Base-by-base conservation (phyloP, 2,797 vertebrate species). In the Phaenicophaeus curvirostris region DNA sequence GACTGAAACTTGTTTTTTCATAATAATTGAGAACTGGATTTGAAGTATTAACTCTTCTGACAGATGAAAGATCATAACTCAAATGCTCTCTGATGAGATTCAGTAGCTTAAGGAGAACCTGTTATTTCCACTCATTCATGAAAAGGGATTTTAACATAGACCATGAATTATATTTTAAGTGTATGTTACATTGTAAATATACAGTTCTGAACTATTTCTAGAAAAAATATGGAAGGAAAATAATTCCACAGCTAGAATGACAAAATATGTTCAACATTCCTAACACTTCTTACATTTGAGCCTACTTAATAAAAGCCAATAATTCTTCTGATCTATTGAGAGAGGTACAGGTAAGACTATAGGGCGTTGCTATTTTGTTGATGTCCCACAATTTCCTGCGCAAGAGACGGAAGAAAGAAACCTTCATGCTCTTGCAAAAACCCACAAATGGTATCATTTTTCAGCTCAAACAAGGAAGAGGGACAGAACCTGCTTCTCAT, bases 301-400 rank as follows among this genome's bases (percentile, higher is more conserved):
- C 8, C 4, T 17, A 68, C 41, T 86, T 81, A 78, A 62, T 28
- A 51, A 68, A 92, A 65, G n/a, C 11, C 61, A 71, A 41, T 33
- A 74, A 53, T 35, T 31, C 6, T 54, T 85, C 41, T 59, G 59
- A 4, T 33, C 48, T 37, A 87, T 66, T 74, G 50, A 68, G 27
- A 86, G 39, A 75, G 42, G 42, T 44, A 86, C 67, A 28, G 11
- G 59, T 66, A 85, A 85, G 53, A 33, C 30, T 31, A 48, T 1
- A 61, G 74, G 62, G 85, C 4, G 13, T 67, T 91, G 48, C 54
- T 93, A 20, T 33, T 89, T 33, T 86, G 55, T 48, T 9, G 6
- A 5, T 15, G 63, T 69, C 84, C 27, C 94, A 92, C 82, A 78
- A 15, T 37, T 93, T 96, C 91, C 85, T 94, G 87, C 67, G 66